These are phyloP conservation scores for Novumbra hubbsi DNA, from an alignment of 2,797 vertebrate genomes.

Conservation along the genomic window DNA sequence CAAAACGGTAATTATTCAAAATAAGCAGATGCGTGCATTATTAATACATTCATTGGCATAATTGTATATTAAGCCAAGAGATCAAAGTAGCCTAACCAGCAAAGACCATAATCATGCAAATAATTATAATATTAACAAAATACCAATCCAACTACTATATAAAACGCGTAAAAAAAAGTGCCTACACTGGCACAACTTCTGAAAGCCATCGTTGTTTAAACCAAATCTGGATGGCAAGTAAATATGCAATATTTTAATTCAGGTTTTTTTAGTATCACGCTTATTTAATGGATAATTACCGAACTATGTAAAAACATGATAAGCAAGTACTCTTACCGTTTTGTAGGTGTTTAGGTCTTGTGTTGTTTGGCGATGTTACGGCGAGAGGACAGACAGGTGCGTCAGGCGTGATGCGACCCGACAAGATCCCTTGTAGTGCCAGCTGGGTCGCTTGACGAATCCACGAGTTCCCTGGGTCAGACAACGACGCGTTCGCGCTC, in stretches of 20 bases:
- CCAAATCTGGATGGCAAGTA: not conserved
- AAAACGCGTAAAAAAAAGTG: not conserved
- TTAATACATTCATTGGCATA: not conserved
- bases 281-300: not conserved
- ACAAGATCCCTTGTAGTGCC: slow-evolving; percentile 62
- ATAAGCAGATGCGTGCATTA: not conserved
- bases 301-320: not conserved
- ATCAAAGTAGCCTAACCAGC: not conserved
- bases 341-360: slow-evolving; percentile 24
- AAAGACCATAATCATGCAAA: not conserved
- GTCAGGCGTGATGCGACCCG: slow-evolving; percentile 64
- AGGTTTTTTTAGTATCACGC: not conserved
- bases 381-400: slow-evolving; percentile 81
- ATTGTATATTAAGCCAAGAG: not conserved
- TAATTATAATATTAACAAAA: not conserved
- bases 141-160: not conserved
- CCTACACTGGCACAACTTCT: not conserved
- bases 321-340: slow-evolving; percentile 56
- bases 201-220: not conserved
- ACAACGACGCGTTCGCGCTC: slow-evolving; percentile 62
- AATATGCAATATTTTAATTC: not conserved
- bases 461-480: slow-evolving; percentile 67
- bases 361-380: slow-evolving; percentile 27
- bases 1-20: not conserved
- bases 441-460: slow-evolving; percentile 37